A percentile compares a stretch with the other conserved stretches of the same genome.
Evolutionary conservation across 2,797 vertebrate species (phyloP).

Genomic region (Leptatherina wallacei): DNA sequence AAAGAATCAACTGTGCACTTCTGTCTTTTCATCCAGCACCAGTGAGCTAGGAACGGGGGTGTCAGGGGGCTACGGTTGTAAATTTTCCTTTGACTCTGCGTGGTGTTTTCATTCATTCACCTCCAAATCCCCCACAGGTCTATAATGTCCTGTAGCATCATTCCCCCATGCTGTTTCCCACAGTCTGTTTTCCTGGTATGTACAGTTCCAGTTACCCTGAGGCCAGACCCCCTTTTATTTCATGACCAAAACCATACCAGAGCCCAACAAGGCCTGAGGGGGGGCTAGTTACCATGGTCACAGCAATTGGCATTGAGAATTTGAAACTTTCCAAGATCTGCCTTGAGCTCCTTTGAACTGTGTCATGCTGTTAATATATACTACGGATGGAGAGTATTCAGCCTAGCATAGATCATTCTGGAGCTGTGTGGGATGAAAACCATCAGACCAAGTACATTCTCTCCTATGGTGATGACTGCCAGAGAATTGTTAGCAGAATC

Average conservation of each 20-base stretch:
- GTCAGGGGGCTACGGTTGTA: slow-evolving; percentile 33
- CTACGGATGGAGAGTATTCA: slow-evolving; percentile 30
- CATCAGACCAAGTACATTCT: neutral
- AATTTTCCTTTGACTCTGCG: slow-evolving; percentile 46
- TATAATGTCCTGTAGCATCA: slow-evolving; percentile 32
- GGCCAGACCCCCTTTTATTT: slow-evolving; percentile 43
- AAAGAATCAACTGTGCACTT: slow-evolving; percentile 16
- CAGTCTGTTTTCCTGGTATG: slow-evolving; percentile 51
- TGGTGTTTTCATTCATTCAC: slow-evolving; percentile 49
- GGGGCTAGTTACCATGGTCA: slow-evolving; percentile 63
- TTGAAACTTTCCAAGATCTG: slow-evolving; percentile 48
- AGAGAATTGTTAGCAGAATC: slow-evolving; percentile 42
- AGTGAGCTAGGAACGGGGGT: slow-evolving; percentile 19
- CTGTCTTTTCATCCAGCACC: slow-evolving; percentile 25
- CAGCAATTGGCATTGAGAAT: slow-evolving; percentile 49
- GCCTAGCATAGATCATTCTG: slow-evolving; percentile 8
- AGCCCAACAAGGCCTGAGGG: slow-evolving; percentile 35
- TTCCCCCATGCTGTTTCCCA: slow-evolving; percentile 41
- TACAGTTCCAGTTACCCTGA: slow-evolving; percentile 44
- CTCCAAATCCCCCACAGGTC: slow-evolving; percentile 28
- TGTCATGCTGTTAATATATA: slow-evolving; percentile 36
- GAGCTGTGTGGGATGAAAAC: slow-evolving; percentile 15
- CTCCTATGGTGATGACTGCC: slow-evolving; percentile 31
- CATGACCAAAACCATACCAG: slow-evolving; percentile 39
- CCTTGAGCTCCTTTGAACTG: slow-evolving; percentile 26